These are phyloP conservation scores for Ethmia dodecea DNA, from an alignment of 2,888 invertebrate genomes.

Conservation along the genomic window DNA sequence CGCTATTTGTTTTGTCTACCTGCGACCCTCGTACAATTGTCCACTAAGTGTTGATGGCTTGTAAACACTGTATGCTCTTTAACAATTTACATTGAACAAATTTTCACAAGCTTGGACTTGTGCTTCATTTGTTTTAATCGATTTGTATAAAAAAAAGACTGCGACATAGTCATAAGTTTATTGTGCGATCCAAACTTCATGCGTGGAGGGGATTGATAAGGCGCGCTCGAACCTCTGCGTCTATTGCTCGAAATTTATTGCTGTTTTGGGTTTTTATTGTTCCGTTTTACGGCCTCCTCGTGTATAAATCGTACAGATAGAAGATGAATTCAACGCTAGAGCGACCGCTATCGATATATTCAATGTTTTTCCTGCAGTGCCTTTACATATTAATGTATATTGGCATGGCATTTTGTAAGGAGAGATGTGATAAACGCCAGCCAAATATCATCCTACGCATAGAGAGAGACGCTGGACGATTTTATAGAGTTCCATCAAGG, in stretches of 20 bases:
- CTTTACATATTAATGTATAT: slow-evolving; percentile 29
- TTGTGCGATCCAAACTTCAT: slow-evolving; percentile 62
- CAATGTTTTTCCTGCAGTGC: slow-evolving; percentile 45
- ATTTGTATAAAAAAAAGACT: too few species aligned
- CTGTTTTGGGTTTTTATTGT: slow-evolving; percentile 80
- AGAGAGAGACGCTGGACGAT: slow-evolving; percentile 39
- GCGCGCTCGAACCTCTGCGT: slow-evolving; percentile 74
- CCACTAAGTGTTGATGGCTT: slow-evolving; percentile 74
- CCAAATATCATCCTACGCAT: slow-evolving; percentile 38
- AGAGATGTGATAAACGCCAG: slow-evolving; percentile 14
- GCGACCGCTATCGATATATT: slow-evolving; percentile 64
- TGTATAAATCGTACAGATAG: slow-evolving; percentile 75
- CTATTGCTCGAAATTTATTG: slow-evolving; percentile 78
- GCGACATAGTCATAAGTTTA: slow-evolving; percentile 75
- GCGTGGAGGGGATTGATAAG: slow-evolving; percentile 76
- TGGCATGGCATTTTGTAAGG: neutral
- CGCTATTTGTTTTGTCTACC: slow-evolving; percentile 70
- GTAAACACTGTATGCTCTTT: slow-evolving; percentile 63
- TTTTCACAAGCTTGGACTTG: slow-evolving; percentile 21
- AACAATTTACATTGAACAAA: slow-evolving; percentile 38
- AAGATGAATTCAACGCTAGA: slow-evolving; percentile 70
- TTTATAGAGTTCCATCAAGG: slow-evolving; percentile 63
- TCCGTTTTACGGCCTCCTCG: slow-evolving; percentile 77
- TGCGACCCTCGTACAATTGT: slow-evolving; percentile 59
- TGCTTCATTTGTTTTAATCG: slow-evolving; percentile 4